These are phyloP conservation scores for Falco berigora DNA, from an alignment of 2,797 vertebrate genomes.

Conservation along the genomic window DNA sequence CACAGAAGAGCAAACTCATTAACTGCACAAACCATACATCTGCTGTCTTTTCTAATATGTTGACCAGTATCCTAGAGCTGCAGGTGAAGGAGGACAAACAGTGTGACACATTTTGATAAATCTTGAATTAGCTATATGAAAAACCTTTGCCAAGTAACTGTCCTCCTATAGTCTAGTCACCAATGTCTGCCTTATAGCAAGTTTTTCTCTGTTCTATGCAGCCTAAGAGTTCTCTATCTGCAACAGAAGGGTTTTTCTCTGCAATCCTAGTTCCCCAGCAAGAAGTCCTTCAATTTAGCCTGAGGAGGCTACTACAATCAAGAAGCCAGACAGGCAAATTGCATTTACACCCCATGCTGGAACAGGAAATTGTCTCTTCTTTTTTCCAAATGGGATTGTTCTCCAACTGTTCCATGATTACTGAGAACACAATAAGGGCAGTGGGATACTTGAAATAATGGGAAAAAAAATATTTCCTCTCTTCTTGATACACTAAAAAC, in stretches of 20 bases:
- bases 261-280: slow-evolving; percentile 23
- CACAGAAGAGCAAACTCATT: neutral
- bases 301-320: slow-evolving; percentile 35
- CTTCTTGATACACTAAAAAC: neutral
- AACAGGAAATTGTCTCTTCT: slow-evolving; percentile 40
- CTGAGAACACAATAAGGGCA: slow-evolving; percentile 31
- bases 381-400: neutral
- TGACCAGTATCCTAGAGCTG: neutral
- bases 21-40: neutral
- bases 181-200: neutral
- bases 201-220: neutral
- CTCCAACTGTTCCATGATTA: slow-evolving; percentile 63
- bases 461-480: neutral
- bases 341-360: neutral
- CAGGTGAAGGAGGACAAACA: neutral
- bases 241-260: neutral
- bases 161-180: neutral
- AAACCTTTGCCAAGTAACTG: neutral
- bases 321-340: slow-evolving; percentile 18
- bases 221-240: neutral
- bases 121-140: neutral
- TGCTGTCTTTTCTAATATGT: neutral
- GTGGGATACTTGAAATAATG: slow-evolving; percentile 26
- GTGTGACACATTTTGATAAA: neutral
- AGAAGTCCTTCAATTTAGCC: slow-evolving; percentile 49